A percentile compares a stretch with the other conserved stretches of the same genome.
These are phyloP conservation scores for Smittia aterrima DNA, from an alignment of 2,888 invertebrate genomes.

Conservation along the genomic window DNA sequence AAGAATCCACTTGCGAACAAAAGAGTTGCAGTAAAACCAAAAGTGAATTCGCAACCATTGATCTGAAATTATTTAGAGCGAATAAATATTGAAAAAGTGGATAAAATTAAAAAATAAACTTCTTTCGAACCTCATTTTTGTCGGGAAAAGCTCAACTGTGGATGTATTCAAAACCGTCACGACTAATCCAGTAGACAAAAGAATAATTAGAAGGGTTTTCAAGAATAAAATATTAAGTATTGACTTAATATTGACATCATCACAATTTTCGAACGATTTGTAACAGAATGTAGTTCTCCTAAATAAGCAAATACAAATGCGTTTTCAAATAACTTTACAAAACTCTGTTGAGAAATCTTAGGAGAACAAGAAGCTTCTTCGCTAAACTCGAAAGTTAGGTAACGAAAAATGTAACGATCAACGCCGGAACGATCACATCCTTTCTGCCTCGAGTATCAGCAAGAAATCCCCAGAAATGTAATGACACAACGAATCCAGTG, in stretches of 20 bases:
- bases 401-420: slow-evolving; percentile 54
- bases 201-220: too few relatives aligned
- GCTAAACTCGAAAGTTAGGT: slow-evolving; percentile 57
- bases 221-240: too few relatives aligned
- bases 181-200: slow-evolving; percentile 48
- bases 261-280: slow-evolving; percentile 49
- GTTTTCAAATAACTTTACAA: not conserved
- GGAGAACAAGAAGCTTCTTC: slow-evolving; percentile 55
- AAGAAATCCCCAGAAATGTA: slow-evolving; percentile 61
- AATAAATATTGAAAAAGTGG: too few relatives aligned
- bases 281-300: slow-evolving; percentile 52
- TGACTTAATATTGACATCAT: too few relatives aligned
- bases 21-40: slow-evolving; percentile 42
- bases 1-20: slow-evolving; percentile 6
- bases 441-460: slow-evolving; percentile 59
- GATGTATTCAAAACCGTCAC: slow-evolving; percentile 49
- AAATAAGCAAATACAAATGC: slow-evolving; percentile 54
- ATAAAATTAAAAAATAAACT: not conserved
- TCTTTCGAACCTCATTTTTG: slow-evolving; percentile 49
- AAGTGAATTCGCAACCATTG: slow-evolving; percentile 52
- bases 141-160: slow-evolving; percentile 51
- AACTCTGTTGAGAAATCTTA: slow-evolving; percentile 57
- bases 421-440: slow-evolving; percentile 55
- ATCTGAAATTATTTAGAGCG: slow-evolving; percentile 47
- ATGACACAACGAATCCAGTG: slow-evolving; percentile 58